Percentiles rank a stretch among this genome's conserved stretches.
phyloP scores from a whole-genome alignment of 2,888 invertebrate genomes.

The Tipula helvola region DNA sequence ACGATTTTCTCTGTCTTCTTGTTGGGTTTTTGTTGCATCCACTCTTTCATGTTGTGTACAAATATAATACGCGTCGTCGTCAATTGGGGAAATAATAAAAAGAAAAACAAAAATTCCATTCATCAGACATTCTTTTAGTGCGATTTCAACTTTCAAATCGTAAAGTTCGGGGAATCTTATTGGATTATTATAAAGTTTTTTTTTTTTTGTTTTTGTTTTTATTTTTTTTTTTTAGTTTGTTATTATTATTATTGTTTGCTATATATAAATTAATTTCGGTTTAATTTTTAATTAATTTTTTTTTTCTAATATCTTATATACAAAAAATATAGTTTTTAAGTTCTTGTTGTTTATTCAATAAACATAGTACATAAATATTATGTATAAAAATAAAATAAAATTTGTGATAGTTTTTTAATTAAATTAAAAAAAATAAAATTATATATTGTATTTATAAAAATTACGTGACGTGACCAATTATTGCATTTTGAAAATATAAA shows the following conservation, averaged over 20 bases:
- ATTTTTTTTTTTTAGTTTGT: not conserved
- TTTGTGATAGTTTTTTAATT: slow-evolving; percentile 4
- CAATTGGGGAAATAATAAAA: not conserved
- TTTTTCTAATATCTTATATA: not conserved
- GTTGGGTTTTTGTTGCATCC: not conserved
- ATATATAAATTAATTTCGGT: not conserved
- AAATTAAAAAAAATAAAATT: not conserved
- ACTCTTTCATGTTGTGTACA: not conserved
- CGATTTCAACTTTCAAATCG: slow-evolving; percentile 13
- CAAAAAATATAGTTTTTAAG: not conserved
- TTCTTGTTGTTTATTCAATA: not conserved
- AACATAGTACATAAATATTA: not conserved
- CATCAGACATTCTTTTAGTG: slow-evolving; percentile 12
- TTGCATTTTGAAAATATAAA: not conserved
- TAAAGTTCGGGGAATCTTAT: not conserved
- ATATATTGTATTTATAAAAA: not conserved
- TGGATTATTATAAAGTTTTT: not conserved
- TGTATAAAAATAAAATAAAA: not conserved
- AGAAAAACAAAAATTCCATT: slow-evolving; percentile 5
- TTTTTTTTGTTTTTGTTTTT: not conserved
- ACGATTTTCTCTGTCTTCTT: not conserved
- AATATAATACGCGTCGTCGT: slow-evolving; percentile 5
- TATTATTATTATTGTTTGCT: not conserved
- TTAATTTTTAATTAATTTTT: not conserved
- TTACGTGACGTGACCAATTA: not conserved